Conservation (phyloP, 2,113 vertebrate genomes). For the Tympanuchus pallidicinctus region DNA sequence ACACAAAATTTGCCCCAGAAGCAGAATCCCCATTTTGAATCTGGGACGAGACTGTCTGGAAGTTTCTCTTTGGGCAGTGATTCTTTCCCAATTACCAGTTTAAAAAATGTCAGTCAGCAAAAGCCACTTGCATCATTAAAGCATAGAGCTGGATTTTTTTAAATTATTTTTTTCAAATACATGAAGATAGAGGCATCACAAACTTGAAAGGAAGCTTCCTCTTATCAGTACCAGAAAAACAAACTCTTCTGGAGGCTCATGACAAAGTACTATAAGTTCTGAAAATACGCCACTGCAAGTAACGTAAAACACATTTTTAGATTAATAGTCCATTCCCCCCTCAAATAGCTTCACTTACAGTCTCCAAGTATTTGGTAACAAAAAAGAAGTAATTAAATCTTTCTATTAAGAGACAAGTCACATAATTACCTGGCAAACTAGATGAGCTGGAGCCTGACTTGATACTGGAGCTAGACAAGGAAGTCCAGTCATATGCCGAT, state of each 20-base stretch:
- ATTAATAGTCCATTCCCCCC: neutral
- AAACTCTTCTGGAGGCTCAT: neutral
- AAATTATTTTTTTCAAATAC: neutral
- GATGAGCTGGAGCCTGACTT: constrained; percentile 95
- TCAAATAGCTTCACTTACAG: neutral
- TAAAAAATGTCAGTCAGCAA: neutral
- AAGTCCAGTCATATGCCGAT: constrained; percentile 95
- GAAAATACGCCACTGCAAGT: neutral
- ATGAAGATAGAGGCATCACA: neutral
- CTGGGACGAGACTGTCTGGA: neutral
- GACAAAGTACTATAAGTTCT: neutral
- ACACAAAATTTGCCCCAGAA: neutral
- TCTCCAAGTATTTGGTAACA: neutral
- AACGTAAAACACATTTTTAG: neutral
- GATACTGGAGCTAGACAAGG: constrained; percentile 94
- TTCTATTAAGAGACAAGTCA: neutral
- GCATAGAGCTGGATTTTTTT: neutral
- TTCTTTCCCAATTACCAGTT: neutral
- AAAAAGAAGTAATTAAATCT: neutral
- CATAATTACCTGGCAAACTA: constrained; percentile 91
- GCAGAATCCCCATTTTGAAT: neutral
- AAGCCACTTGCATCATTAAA: neutral
- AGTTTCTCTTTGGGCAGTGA: neutral
- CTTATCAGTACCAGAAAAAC: neutral
- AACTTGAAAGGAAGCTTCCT: neutral